Conservation (phyloP, 2,113 vertebrate genomes). For the Osmerus eperlanus region DNA sequence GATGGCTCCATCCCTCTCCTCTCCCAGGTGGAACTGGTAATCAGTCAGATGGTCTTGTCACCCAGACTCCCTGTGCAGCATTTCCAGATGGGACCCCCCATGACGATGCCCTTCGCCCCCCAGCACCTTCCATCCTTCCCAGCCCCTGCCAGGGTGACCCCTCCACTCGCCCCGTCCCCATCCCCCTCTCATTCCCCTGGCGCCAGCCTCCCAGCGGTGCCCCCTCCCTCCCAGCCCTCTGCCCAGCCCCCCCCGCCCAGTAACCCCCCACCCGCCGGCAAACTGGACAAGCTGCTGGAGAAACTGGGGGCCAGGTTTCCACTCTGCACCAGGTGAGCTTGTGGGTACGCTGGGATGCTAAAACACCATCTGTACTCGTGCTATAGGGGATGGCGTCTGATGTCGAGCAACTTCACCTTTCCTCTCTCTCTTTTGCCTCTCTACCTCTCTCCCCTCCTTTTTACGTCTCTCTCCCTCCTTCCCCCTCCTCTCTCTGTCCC, state of each 20-base stretch:
- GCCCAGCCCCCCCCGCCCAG: conserved; percentile 44
- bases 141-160: conserved; percentile 64
- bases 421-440: neutral
- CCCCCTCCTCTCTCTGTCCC: neutral
- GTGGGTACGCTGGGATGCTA: neutral
- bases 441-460: no score
- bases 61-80: neutral
- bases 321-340: conserved; percentile 77
- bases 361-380: conserved; percentile 40
- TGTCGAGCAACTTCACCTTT: no score
- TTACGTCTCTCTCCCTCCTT: neutral
- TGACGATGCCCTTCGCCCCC: conserved; percentile 51
- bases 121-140: conserved; percentile 43
- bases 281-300: conserved; percentile 83
- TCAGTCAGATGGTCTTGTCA: conserved; percentile 8
- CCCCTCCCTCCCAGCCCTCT: conserved; percentile 45
- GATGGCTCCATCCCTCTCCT: neutral
- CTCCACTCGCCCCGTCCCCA: conserved; percentile 55
- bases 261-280: conserved; percentile 55
- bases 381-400: neutral
- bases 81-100: conserved; percentile 53
- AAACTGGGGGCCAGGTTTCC: conserved; percentile 77
- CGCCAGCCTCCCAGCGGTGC: conserved; percentile 37
- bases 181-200: neutral
- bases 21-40: conserved; percentile 26